Evolutionary conservation across 1,140 invertebrate genomes (phyloP), one percentile per base, ranked within the genome.

Genomic region (Drosophila nannoptera): DNA sequence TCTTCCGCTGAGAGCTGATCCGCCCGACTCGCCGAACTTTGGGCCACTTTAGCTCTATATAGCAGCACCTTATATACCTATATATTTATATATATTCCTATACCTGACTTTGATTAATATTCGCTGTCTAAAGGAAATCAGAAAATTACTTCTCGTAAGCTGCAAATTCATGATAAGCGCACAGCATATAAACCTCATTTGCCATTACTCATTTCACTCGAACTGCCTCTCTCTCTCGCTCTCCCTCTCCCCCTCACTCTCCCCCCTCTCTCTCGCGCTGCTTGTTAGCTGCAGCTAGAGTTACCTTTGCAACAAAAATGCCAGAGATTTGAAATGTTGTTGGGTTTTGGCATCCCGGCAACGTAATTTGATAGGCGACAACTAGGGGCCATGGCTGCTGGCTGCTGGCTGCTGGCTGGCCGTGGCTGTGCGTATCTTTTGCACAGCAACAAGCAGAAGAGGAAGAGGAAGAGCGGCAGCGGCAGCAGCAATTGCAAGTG

Each of bases 331-430:
- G 40, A 66, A 59, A 52, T 55, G 50, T 53, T 53, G 63, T 38
- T 56, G 70, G 43, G 40, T 67, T 60, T 54, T 62, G 64, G 78
- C 72, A 59, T 60, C 54, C 55, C 53, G 48, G 53, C 69, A 72
- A 62, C 52, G 77, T 81, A 80, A 80, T 80, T 80, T 82, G 77
- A 80, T 81, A 80, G 77, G 77, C 78, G 78, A 82, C 77, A 80
- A 78, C 75, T 75, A 78, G 75, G 69, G 63, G 53, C 49, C 49
- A 75, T 45, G 49, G 72, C 55, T 53, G 46, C 45, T 67, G 62
- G 36, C 61, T 49, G 38, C 46, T 33, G 14, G 35, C 22, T 22
- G 22, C 53, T 59, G 43, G 42, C 46, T 73, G 64, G 74, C 69
- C 55, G 70, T 65, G 62, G 40, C 40, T 76, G 72, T 80, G 69